Evolutionary conservation across 2,113 vertebrate genomes (phyloP), one percentile per base, ranked within the genome.

Genomic region (Varanus salvator): DNA sequence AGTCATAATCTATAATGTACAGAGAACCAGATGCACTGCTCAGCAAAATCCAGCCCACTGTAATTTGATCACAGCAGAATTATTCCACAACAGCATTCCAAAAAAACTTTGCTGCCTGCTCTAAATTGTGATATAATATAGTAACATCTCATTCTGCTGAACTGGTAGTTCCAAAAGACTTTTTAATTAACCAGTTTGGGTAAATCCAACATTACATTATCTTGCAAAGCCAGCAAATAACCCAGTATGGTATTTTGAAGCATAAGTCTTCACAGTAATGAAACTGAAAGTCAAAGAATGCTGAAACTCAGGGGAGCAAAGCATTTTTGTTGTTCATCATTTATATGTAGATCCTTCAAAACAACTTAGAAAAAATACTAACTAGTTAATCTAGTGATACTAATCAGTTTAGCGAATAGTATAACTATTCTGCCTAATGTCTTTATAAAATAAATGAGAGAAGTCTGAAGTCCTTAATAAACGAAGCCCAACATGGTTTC

Each of bases 241-340:
- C 48, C 34, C 23, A 68, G 31, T 69, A 50, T 9, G 15, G 15
- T 89, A 86, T 85, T 29, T 50, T 88, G 71, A 88, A 86, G 64
- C 54, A 85, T 93, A 7, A n/a, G 44, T 31, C 31, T 74, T 5
- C 5, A 0, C 72, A 44, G 38, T 78, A 71, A 57, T 72, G 74
- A 93, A 90, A 78, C 85, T 91, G 80, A 84, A 88, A 38, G 84
- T 82, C 71, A 85, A 80, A 77, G 60, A 11, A 12, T 91, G 85
- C 88, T 23, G 76, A 54, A 80, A 52, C 69, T 80, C 1, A 50
- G 64, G 86, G 38, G 74, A 68, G 69, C 29, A 84, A 87, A 85
- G 74, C 38, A 34, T 60, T 86, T 38, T 57, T 31, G 21, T 75
- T n/a, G 17, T 34, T 71, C 9, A 38, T 34, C 6, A 75, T 38